Conservation (phyloP, 1,140 invertebrate genomes). For the Macrocentrus cingulum region DNA sequence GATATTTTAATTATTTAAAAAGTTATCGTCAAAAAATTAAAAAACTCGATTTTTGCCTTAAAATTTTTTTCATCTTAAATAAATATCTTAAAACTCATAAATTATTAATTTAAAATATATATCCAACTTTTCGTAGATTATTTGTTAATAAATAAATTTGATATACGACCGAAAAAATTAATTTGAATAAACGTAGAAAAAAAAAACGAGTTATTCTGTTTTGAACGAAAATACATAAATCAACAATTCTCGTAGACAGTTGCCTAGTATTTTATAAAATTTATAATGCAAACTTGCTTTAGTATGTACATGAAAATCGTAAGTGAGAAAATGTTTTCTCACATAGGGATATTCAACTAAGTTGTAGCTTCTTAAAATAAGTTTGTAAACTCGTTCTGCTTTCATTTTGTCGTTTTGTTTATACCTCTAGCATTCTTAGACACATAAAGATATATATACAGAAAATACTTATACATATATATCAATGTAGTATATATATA, state of each 20-base stretch:
- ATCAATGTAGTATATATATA: slow-evolving; percentile 8
- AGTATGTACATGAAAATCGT: not conserved
- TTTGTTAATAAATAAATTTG: too few species aligned
- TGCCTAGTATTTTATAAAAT: slow-evolving; percentile 24
- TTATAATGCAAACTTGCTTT: slow-evolving; percentile 33
- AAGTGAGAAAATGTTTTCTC: slow-evolving; percentile 25
- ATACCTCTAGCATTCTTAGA: too few species aligned
- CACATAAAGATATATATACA: too few species aligned
- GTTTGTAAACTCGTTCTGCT: slow-evolving; percentile 29
- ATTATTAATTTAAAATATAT: too few species aligned
- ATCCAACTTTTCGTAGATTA: too few species aligned
- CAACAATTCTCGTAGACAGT: slow-evolving; percentile 1
- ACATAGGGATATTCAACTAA: slow-evolving; percentile 18
- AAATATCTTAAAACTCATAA: too few species aligned
- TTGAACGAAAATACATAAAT: slow-evolving; percentile 23
- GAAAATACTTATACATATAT: slow-evolving; percentile 5
- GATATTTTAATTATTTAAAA: too few species aligned
- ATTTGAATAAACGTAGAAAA: too few species aligned
- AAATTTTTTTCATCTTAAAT: too few species aligned
- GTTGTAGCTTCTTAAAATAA: slow-evolving; percentile 27
- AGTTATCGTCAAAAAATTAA: too few species aligned
- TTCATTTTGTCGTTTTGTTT: slow-evolving; percentile 8
- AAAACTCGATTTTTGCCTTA: too few species aligned
- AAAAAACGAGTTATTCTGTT: slow-evolving; percentile 3
- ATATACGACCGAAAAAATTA: too few species aligned